Percentiles rank a stretch among this genome's conserved stretches.
These are phyloP conservation scores for Musca vetustissima DNA, from an alignment of 1,140 invertebrate species.

Conservation along the genomic window DNA sequence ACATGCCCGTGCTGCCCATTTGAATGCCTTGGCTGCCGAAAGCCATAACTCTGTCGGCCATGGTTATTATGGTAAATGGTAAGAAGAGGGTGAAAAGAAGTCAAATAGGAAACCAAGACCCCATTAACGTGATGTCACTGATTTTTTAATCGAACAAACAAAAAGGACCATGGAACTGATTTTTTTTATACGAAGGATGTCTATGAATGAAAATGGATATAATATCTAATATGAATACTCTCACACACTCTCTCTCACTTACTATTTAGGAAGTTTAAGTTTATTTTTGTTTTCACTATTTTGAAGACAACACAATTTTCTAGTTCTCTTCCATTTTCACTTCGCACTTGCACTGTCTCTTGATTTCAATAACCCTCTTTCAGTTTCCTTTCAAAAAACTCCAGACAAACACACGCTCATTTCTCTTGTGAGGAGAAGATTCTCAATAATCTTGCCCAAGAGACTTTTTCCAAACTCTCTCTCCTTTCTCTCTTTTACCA, in stretches of 20 bases:
- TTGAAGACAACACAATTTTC: neutral
- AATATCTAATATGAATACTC: neutral
- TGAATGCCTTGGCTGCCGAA: constrained; percentile 59
- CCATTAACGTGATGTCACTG: too few species aligned
- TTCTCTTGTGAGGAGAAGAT: too few species aligned
- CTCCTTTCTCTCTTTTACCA: neutral
- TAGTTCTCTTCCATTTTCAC: constrained; percentile 11
- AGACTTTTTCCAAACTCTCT: neutral
- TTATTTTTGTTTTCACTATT: neutral
- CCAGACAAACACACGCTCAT: too few species aligned
- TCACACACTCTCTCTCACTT: too few species aligned
- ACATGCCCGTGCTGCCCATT: constrained; percentile 62
- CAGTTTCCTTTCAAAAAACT: too few species aligned
- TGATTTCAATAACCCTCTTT: neutral
- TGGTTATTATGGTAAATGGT: constrained; percentile 36
- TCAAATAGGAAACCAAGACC: too few species aligned
- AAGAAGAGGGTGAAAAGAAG: neutral
- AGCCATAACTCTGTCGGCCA: constrained; percentile 35
- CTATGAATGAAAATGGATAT: constrained; percentile 12
- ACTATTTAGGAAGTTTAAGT: constrained; percentile 8
- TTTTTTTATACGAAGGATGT: constrained; percentile 4
- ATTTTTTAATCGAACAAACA: too few species aligned
- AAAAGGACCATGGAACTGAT: constrained; percentile 10
- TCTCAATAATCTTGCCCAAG: too few species aligned
- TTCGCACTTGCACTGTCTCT: constrained; percentile 9